Evolutionary conservation across 2,888 invertebrate genomes (phyloP).

Genomic region (Hylaea fasciaria): DNA sequence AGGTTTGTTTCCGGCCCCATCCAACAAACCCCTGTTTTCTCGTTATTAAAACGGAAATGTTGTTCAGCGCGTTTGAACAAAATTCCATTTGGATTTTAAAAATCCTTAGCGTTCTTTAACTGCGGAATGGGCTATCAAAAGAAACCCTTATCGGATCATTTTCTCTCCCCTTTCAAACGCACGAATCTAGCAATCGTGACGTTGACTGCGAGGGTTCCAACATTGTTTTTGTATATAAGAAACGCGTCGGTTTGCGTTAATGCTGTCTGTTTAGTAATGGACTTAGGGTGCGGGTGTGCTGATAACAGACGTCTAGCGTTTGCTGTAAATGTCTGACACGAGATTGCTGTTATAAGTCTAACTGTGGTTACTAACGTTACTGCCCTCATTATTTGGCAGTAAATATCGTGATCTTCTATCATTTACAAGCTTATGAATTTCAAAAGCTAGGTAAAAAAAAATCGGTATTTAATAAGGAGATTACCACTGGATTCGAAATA

Average conservation of each 20-base stretch:
- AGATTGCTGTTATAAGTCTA: constrained; percentile 37
- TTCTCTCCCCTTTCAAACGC: constrained; percentile 57
- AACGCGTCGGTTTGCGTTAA: constrained; percentile 50
- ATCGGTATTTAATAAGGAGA: too few species aligned
- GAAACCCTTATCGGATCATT: constrained; percentile 62
- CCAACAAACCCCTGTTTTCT: constrained; percentile 16
- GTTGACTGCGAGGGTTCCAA: constrained; percentile 31
- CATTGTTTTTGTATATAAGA: constrained; percentile 52
- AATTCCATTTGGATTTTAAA: constrained; percentile 53
- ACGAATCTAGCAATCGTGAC: constrained; percentile 43
- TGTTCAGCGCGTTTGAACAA: constrained; percentile 36
- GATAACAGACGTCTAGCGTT: constrained; percentile 39
- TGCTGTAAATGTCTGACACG: constrained; percentile 39
- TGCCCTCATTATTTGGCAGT: constrained; percentile 13
- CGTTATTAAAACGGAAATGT: constrained; percentile 44
- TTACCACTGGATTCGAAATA: too few species aligned
- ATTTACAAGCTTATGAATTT: too few species aligned
- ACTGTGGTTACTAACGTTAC: constrained; percentile 35
- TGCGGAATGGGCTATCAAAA: constrained; percentile 59
- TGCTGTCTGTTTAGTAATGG: constrained; percentile 39
- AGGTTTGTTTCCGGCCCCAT: neutral
- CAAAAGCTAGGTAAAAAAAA: too few species aligned
- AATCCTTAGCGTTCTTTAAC: constrained; percentile 54
- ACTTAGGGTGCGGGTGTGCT: constrained; percentile 34
- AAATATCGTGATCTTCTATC: neutral